Percentiles rank a stretch among this genome's conserved stretches.
Conservation (phyloP, 2,888 invertebrate genomes). For the Drosophila prostipennis region DNA sequence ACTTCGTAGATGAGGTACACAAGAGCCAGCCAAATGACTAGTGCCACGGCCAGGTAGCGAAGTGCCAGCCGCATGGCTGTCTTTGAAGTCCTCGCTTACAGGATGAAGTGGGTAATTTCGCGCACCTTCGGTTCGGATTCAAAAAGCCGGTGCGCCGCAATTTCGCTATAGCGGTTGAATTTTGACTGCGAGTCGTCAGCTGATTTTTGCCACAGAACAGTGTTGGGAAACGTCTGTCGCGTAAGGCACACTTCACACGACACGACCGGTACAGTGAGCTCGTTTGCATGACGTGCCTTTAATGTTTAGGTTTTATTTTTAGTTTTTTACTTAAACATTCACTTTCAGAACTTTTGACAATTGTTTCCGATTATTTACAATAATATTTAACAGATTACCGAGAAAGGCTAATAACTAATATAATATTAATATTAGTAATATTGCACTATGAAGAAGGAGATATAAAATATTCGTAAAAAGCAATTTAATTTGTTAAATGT, state of each 20-base stretch:
- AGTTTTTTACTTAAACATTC: too few species aligned
- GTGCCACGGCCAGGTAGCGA: conserved; percentile 5
- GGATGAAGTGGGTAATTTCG: not conserved
- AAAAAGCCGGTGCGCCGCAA: conserved; percentile 15
- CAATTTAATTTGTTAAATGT: too few species aligned
- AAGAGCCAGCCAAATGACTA: conserved; percentile 46
- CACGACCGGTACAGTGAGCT: not conserved
- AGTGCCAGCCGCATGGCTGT: conserved; percentile 48
- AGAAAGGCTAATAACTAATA: not conserved
- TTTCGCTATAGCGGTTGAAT: not conserved
- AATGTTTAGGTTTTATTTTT: too few species aligned
- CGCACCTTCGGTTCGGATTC: not conserved
- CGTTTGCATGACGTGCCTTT: too few species aligned
- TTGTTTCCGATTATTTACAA: too few species aligned
- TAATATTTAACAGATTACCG: too few species aligned
- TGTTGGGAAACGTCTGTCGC: not conserved
- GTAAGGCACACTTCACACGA: not conserved
- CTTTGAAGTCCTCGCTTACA: not conserved
- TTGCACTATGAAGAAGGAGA: too few species aligned
- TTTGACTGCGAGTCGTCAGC: conserved; percentile 6
- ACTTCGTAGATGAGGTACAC: not conserved
- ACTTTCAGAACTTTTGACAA: too few species aligned
- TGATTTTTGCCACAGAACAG: not conserved
- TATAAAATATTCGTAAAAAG: too few species aligned
- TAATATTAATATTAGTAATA: too few species aligned